Evolutionary conservation across 2,888 invertebrate genomes (phyloP).

Genomic region (Opisthograptis luteolata): DNA sequence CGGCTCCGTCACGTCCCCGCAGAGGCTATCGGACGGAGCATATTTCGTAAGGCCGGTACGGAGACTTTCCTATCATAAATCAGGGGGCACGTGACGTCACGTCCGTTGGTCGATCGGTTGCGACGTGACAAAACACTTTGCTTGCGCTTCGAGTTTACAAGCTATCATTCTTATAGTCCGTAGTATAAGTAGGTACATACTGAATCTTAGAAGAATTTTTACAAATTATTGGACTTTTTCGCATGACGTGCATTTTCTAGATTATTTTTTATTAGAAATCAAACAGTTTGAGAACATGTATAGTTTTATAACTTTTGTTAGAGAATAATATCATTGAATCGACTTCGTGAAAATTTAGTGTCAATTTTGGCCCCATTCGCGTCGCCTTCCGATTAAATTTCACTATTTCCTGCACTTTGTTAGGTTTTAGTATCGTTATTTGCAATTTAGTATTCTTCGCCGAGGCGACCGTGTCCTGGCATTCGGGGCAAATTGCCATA

Average conservation of each 20-base stretch:
- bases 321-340: neutral
- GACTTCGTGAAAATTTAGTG: slow-evolving; percentile 20
- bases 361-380: slow-evolving; percentile 24
- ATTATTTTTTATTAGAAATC: too few relatives aligned
- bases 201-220: slow-evolving; percentile 37
- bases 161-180: slow-evolving; percentile 15
- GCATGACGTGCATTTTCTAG: too few relatives aligned
- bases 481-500: slow-evolving; percentile 61
- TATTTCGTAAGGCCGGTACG: slow-evolving; percentile 60
- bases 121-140: slow-evolving; percentile 70
- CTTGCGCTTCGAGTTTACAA: slow-evolving; percentile 37
- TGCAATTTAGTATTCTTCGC: slow-evolving; percentile 48
- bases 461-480: slow-evolving; percentile 46
- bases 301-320: neutral
- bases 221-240: too few relatives aligned
- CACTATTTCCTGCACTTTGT: slow-evolving; percentile 20
- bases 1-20: slow-evolving; percentile 58
- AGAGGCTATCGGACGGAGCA: slow-evolving; percentile 69
- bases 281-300: neutral
- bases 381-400: slow-evolving; percentile 9
- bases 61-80: slow-evolving; percentile 75
- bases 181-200: neutral
- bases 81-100: slow-evolving; percentile 73
- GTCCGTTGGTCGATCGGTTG: slow-evolving; percentile 60
- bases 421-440: slow-evolving; percentile 36